Conservation (phyloP, 2,888 invertebrate species). For the Lordiphosa andalusiaca region DNA sequence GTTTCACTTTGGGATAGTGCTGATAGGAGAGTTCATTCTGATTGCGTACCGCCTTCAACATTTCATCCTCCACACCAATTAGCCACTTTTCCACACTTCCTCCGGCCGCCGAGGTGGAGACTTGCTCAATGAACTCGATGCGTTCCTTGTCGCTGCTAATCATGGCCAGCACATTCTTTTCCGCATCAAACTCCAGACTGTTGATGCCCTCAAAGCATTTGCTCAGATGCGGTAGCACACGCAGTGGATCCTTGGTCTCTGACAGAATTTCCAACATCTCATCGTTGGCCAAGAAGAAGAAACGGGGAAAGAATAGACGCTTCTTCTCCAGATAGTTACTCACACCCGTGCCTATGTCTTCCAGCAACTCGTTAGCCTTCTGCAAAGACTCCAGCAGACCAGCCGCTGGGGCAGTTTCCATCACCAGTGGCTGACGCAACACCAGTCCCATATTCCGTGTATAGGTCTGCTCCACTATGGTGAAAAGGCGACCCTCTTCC, state of each 20-base stretch:
- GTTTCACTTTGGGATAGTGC: slow-evolving; percentile 77
- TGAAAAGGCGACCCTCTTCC: slow-evolving; percentile 84
- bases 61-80: slow-evolving; percentile 83
- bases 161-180: slow-evolving; percentile 83
- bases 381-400: slow-evolving; percentile 87
- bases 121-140: slow-evolving; percentile 81
- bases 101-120: slow-evolving; percentile 82
- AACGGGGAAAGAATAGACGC: slow-evolving; percentile 85
- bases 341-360: slow-evolving; percentile 84
- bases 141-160: slow-evolving; percentile 84
- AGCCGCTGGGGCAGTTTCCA: slow-evolving; percentile 81
- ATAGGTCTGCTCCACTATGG: slow-evolving; percentile 81
- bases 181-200: slow-evolving; percentile 81
- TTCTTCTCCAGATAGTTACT: slow-evolving; percentile 85
- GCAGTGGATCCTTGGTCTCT: slow-evolving; percentile 84
- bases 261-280: slow-evolving; percentile 88
- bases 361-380: slow-evolving; percentile 82
- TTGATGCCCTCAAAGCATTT: slow-evolving; percentile 87
- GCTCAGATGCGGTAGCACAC: slow-evolving; percentile 84
- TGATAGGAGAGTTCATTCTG: slow-evolving; percentile 80
- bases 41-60: slow-evolving; percentile 82
- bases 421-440: slow-evolving; percentile 78
- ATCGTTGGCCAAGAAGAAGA: slow-evolving; percentile 88
- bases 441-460: slow-evolving; percentile 79
- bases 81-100: slow-evolving; percentile 87